These are phyloP conservation scores for Zonitis immaculata DNA, from an alignment of 2,888 invertebrate species.

Conservation along the genomic window DNA sequence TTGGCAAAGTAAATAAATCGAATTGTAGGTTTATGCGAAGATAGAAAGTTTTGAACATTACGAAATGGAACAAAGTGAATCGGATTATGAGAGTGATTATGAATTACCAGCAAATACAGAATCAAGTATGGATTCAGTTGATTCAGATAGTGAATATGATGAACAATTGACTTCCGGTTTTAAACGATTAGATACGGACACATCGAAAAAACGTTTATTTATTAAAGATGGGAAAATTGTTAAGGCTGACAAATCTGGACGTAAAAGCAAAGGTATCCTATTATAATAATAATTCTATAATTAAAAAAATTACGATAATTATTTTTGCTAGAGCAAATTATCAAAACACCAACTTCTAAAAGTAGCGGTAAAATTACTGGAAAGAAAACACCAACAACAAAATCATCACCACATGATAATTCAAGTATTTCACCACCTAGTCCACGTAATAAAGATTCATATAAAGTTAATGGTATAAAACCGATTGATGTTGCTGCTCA, in stretches of 20 bases:
- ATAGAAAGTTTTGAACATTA: conserved; percentile 34
- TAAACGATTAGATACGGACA: conserved; percentile 50
- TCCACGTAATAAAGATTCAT: conserved; percentile 45
- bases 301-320: background rate
- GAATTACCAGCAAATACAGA: conserved; percentile 40
- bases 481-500: conserved; percentile 91
- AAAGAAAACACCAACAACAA: conserved; percentile 21
- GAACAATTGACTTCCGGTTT: conserved; percentile 50
- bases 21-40: conserved; percentile 21
- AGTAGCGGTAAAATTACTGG: conserved; percentile 32
- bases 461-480: conserved; percentile 68
- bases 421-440: conserved; percentile 43
- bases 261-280: conserved; percentile 67
- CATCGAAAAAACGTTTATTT: conserved; percentile 67
- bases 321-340: conserved; percentile 34
- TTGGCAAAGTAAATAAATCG: no score
- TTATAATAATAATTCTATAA: background rate
- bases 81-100: conserved; percentile 45
- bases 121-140: conserved; percentile 41
- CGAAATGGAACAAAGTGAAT: conserved; percentile 43
- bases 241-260: conserved; percentile 67
- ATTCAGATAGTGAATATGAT: conserved; percentile 41
- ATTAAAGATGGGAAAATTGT: conserved; percentile 64
- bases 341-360: conserved; percentile 21
- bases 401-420: conserved; percentile 29